Conservation (phyloP, 2,797 vertebrate genomes). For the Arremon brunneinucha region DNA sequence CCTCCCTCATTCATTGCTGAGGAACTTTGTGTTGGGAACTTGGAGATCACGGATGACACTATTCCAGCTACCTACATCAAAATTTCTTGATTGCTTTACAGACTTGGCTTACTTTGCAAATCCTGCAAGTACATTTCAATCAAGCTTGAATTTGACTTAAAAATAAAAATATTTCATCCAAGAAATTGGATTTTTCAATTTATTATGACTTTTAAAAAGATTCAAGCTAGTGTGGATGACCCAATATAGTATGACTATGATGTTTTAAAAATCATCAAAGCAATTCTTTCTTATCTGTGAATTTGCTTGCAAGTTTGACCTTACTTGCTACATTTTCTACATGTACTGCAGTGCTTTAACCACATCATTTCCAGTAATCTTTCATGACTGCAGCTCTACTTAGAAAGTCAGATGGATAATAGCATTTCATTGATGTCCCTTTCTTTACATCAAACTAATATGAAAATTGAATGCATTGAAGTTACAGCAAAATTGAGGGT, state of each 20-base stretch:
- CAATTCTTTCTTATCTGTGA: constrained; percentile 42
- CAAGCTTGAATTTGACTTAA: constrained; percentile 56
- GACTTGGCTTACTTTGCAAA: constrained; percentile 55
- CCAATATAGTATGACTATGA: constrained; percentile 20
- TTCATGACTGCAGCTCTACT: not conserved
- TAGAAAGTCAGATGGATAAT: constrained; percentile 14
- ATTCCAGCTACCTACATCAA: not conserved
- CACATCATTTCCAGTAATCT: constrained; percentile 10
- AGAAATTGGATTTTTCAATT: constrained; percentile 66
- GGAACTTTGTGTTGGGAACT: not conserved
- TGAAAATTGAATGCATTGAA: not conserved
- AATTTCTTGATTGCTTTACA: constrained; percentile 45
- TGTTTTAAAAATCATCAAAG: constrained; percentile 55
- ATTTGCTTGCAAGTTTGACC: constrained; percentile 55
- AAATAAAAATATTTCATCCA: constrained; percentile 71
- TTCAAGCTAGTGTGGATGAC: constrained; percentile 35
- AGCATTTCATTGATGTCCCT: not conserved
- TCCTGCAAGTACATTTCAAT: constrained; percentile 52
- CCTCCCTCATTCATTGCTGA: not conserved
- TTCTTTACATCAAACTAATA: not conserved
- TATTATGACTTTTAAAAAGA: constrained; percentile 52
- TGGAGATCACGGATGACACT: not conserved
- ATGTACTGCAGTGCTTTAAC: not conserved
- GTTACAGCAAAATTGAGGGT: not conserved
- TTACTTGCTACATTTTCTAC: constrained; percentile 4